Conservation (phyloP, 1,140 invertebrate genomes). For the Hermetia illucens region DNA sequence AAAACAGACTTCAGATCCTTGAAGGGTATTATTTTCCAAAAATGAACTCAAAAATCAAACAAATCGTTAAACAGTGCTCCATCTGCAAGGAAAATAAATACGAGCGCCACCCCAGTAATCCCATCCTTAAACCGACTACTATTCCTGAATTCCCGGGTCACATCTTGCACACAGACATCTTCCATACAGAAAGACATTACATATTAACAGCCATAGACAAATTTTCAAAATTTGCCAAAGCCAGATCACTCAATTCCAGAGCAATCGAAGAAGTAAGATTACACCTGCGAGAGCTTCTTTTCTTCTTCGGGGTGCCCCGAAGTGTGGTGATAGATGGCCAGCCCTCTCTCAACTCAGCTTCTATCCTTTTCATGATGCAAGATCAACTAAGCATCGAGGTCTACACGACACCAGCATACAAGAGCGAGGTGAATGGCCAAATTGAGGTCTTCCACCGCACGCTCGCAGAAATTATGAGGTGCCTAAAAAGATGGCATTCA, state of each 20-base stretch:
- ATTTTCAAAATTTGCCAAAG: conserved; percentile 5
- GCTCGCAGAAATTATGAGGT: conserved; percentile 8
- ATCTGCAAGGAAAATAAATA: conserved; percentile 8
- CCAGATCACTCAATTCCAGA: neutral
- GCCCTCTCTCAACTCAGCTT: conserved; percentile 3
- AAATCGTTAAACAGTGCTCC: conserved; percentile 1
- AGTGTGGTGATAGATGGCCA: conserved; percentile 7
- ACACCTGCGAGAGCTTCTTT: neutral
- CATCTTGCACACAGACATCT: conserved; percentile 8
- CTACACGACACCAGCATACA: conserved; percentile 5
- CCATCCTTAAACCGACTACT: conserved; percentile 3
- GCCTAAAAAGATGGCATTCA: conserved; percentile 3
- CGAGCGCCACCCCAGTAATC: conserved; percentile 5
- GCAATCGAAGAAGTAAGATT: neutral
- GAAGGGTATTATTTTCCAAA: conserved; percentile 6
- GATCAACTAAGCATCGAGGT: conserved; percentile 4
- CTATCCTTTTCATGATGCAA: conserved; percentile 5
- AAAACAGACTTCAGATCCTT: conserved; percentile 5
- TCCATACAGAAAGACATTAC: neutral
- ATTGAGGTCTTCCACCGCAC: conserved; percentile 11
- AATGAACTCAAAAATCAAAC: conserved; percentile 4
- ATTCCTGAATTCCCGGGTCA: conserved; percentile 6
- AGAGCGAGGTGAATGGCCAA: conserved; percentile 7
- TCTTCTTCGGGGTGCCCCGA: conserved; percentile 3
- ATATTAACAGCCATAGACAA: neutral